phyloP scores from a whole-genome alignment of 2,797 vertebrate species.

The Limnodromus scolopaceus region DNA sequence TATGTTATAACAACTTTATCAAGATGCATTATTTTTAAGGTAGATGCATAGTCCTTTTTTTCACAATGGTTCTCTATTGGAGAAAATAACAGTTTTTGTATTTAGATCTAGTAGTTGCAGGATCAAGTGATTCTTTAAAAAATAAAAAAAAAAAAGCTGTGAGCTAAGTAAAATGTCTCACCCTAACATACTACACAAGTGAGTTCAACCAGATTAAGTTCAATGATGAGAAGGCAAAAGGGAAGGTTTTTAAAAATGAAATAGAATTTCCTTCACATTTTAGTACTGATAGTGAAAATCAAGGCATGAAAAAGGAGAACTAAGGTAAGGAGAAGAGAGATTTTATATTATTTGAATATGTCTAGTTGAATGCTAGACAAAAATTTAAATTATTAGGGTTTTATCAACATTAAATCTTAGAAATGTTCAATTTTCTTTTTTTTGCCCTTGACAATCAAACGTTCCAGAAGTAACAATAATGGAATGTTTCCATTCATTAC shows the following conservation, averaged over 20 bases:
- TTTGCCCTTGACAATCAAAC: neutral
- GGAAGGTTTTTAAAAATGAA: neutral
- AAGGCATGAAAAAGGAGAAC: neutral
- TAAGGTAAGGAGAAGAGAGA: neutral
- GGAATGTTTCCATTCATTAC: neutral
- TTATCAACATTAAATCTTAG: neutral
- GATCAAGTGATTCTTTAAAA: neutral
- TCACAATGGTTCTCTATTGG: neutral
- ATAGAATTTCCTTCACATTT: neutral
- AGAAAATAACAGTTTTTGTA: neutral
- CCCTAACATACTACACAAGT: neutral
- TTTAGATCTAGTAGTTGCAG: neutral
- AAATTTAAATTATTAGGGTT: neutral
- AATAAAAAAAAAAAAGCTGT: neutral
- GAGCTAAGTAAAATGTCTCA: neutral
- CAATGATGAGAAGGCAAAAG: neutral
- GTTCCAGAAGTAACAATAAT: neutral
- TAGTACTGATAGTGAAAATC: neutral
- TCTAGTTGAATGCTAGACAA: neutral
- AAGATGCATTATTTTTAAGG: neutral
- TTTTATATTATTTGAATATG: neutral
- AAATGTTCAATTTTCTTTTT: neutral
- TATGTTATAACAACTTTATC: neutral
- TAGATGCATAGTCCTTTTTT: neutral
- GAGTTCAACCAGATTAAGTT: neutral